Evolutionary conservation across 2,888 invertebrate species (phyloP).

Genomic region (Autographa pulchrina): DNA sequence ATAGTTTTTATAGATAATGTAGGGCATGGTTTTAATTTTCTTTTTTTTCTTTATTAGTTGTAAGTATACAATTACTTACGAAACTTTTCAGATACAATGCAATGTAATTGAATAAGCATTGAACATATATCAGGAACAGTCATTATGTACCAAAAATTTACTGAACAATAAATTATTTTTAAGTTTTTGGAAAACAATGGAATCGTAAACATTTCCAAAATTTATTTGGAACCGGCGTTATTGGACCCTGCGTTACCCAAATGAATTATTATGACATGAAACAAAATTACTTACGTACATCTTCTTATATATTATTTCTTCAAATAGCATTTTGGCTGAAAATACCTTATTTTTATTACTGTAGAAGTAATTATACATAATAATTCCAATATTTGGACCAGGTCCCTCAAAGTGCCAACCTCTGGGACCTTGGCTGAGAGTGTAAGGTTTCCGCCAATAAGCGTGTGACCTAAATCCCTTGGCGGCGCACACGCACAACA

Average conservation of each 20-base stretch:
- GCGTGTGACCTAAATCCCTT: conserved; percentile 85
- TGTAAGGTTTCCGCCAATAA: conserved; percentile 81
- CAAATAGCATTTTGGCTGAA: neutral
- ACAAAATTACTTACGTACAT: conserved; percentile 13
- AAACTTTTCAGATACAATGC: neutral
- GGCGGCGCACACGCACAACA: conserved; percentile 64
- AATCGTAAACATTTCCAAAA: conserved; percentile 37
- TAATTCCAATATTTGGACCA: neutral
- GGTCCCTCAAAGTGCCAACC: conserved; percentile 35
- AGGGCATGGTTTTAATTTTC: neutral
- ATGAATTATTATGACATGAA: conserved; percentile 28
- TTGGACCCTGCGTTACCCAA: conserved; percentile 17
- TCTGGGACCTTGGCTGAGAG: conserved; percentile 76
- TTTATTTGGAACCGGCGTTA: conserved; percentile 27
- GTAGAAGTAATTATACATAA: neutral
- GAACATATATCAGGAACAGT: neutral
- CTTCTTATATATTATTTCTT: neutral
- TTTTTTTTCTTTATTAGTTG: neutral
- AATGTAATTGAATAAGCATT: neutral
- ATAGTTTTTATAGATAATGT: neutral
- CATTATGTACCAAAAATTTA: conserved; percentile 1
- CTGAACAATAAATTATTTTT: conserved; percentile 37
- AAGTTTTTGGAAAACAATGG: conserved; percentile 49
- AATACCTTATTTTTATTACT: neutral
- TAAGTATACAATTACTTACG: neutral